Evolutionary conservation across 2,113 vertebrate species (phyloP), one percentile per base, ranked within the genome.

Genomic region (Cyprinodon brontotheroides): DNA sequence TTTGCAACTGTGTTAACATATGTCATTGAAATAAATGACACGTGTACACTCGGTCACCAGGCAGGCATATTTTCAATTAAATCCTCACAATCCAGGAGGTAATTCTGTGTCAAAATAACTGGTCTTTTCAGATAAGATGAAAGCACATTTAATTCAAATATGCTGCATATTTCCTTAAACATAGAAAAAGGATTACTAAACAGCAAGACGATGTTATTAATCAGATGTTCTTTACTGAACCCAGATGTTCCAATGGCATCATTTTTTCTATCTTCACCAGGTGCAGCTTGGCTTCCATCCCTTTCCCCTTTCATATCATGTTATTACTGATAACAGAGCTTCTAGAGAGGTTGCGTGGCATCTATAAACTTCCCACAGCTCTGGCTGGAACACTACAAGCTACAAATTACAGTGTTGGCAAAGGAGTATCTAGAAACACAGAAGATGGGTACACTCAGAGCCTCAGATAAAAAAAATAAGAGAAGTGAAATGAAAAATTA

Each of bases 371-470:
- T 86, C 72, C 81, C 66, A 79, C 76, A 65, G 85, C 12, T 59
- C 60, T 14, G 41, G 86, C 72, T 74, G 78, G 87, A 84, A 89
- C 87, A 87, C 59, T 61, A 86, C 86, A 87, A 77, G 83, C 87
- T 86, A 87, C 85, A 82, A 66, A 90, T 80, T 67, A 68, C 67
- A 60, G 82, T 69, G 77, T 57, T 29, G 10, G 78, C 65, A 61
- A 17, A 79, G 72, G 77, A 80, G 65, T 82, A 86, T 82, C 80
- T 38, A 43, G 80, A 78, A 89, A 85, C 60, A 29, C 68, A 75
- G 74, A 75, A 82, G 85, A 89, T 80, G 78, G 86, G 76, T 85
- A 86, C 88, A 86, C 88, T 91, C 75, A 83, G 82, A 82, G 80
- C 82, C 36, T 0, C 0, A 47, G 75, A 75, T 3, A 9, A 77